Evolutionary conservation across 2,888 invertebrate species (phyloP).

Genomic region (Rhingia campestris): DNA sequence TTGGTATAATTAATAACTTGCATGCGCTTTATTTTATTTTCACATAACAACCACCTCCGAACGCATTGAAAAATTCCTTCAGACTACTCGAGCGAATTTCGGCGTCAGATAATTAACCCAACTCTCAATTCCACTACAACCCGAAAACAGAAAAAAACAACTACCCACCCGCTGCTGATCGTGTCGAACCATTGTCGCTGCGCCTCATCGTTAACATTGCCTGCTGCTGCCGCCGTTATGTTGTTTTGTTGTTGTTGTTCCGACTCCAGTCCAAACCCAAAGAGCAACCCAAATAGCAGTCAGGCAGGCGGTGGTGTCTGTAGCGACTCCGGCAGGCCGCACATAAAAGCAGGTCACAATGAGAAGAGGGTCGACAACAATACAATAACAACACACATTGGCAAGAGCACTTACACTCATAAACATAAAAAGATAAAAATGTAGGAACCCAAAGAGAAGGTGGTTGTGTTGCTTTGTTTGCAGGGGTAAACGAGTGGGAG

Average conservation of each 20-base stretch:
- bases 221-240: conserved; percentile 22
- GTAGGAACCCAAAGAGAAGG: conserved; percentile 55
- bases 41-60: conserved; percentile 46
- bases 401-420: conserved; percentile 51
- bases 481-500: conserved; percentile 8
- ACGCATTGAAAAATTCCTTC: conserved; percentile 68
- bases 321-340: conserved; percentile 48
- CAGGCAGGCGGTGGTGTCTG: conserved; percentile 57
- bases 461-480: conserved; percentile 27
- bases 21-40: conserved; percentile 22
- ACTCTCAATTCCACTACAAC: conserved; percentile 67
- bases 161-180: conserved; percentile 74
- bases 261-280: conserved; percentile 39
- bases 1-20: not conserved
- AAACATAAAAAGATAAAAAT: conserved; percentile 27
- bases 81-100: conserved; percentile 69
- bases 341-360: conserved; percentile 65
- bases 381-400: conserved; percentile 1
- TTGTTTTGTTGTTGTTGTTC: conserved; percentile 30
- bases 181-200: conserved; percentile 73
- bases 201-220: conserved; percentile 66
- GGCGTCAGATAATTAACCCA: conserved; percentile 72
- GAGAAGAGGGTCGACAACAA: conserved; percentile 52
- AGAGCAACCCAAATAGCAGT: conserved; percentile 69
- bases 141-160: conserved; percentile 49